phyloP scores from a whole-genome alignment of 2,113 vertebrate species.

The Conger conger region DNA sequence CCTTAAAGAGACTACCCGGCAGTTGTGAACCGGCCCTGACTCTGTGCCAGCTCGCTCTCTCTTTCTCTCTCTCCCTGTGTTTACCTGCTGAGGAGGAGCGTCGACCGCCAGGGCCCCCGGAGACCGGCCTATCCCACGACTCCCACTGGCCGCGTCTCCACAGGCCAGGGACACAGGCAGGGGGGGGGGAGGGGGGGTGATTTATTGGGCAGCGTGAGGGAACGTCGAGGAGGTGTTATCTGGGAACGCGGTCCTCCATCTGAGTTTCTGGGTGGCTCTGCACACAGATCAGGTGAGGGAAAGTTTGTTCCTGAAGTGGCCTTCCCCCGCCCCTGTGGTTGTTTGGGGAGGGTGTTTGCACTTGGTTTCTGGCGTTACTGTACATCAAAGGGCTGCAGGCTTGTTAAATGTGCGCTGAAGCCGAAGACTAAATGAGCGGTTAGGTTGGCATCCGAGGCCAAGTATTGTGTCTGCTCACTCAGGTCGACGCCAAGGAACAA shows the following conservation, averaged over 20 bases:
- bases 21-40: constrained; percentile 6
- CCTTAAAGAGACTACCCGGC: neutral
- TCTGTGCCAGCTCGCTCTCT: neutral
- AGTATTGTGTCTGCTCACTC: neutral
- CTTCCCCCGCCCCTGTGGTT: neutral
- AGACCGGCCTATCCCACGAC: neutral
- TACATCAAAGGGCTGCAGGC: constrained; percentile 32
- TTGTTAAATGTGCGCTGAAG: constrained; percentile 32
- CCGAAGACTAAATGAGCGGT: neutral
- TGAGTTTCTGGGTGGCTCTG: constrained; percentile 21
- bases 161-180: neutral
- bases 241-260: neutral
- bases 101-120: neutral
- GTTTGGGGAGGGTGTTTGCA: neutral
- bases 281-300: constrained; percentile 31
- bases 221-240: neutral
- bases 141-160: neutral
- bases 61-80: neutral
- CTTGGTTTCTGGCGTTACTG: constrained; percentile 16
- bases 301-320: neutral
- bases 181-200: neutral
- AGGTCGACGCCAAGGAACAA: neutral
- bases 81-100: neutral
- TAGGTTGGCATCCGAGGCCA: neutral
- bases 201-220: constrained; percentile 7